phyloP scores from a whole-genome alignment of 2,888 invertebrate species.

The Spilarctia lutea region DNA sequence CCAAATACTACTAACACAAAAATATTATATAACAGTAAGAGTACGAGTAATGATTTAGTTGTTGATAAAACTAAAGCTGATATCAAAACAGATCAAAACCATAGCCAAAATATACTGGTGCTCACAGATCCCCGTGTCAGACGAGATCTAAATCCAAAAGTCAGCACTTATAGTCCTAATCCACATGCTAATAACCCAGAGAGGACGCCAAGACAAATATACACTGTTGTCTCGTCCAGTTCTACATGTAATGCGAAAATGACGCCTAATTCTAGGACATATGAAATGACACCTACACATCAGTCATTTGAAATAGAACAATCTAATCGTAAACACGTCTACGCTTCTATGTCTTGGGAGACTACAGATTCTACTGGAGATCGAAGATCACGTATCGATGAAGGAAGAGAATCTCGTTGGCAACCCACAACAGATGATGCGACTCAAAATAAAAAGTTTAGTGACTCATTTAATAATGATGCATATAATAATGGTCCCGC shows the following conservation, averaged over 20 bases:
- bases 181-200: conserved; percentile 52
- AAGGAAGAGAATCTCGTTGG: conserved; percentile 35
- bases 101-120: conserved; percentile 37
- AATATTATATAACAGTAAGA: conserved; percentile 15
- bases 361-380: conserved; percentile 37
- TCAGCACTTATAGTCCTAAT: conserved; percentile 53
- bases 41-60: conserved; percentile 10
- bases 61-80: conserved; percentile 29
- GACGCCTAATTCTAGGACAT: conserved; percentile 62
- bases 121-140: conserved; percentile 68
- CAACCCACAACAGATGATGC: conserved; percentile 39
- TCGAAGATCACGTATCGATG: conserved; percentile 40
- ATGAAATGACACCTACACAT: conserved; percentile 65
- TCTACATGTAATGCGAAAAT: conserved; percentile 44
- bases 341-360: conserved; percentile 63
- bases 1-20: conserved; percentile 29
- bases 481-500: conserved; percentile 36
- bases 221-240: conserved; percentile 48
- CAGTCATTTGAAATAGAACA: conserved; percentile 65
- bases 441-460: conserved; percentile 38
- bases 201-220: conserved; percentile 46
- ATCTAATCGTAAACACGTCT: conserved; percentile 69
- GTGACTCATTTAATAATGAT: conserved; percentile 38
- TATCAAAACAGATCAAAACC: conserved; percentile 42
- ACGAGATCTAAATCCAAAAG: conserved; percentile 57